Conservation (phyloP, 2,113 vertebrate species). For the Chroicocephalus ridibundus region DNA sequence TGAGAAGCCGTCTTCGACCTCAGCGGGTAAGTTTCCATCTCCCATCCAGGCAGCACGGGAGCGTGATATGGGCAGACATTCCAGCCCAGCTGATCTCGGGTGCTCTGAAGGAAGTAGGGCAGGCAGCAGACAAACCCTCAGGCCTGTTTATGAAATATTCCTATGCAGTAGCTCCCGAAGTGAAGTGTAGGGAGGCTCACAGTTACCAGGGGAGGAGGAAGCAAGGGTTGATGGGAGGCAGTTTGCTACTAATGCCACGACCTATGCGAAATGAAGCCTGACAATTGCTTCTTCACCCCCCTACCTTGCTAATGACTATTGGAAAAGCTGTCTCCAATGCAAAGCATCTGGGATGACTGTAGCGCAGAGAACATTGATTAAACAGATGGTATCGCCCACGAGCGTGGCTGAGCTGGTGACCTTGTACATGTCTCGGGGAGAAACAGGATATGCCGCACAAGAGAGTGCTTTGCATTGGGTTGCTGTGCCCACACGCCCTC, state of each 20-base stretch:
- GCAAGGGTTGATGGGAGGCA: neutral
- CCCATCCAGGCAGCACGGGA: neutral
- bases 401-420: rapidly evolving
- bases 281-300: neutral
- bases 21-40: neutral
- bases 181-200: neutral
- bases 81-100: neutral
- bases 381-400: neutral
- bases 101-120: conserved; percentile 30
- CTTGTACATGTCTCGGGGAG: neutral
- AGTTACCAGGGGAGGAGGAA: neutral
- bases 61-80: neutral
- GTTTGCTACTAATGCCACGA: neutral
- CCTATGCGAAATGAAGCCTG: neutral
- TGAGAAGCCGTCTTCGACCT: neutral
- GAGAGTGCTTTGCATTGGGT: neutral
- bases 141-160: conserved; percentile 16
- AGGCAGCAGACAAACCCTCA: conserved; percentile 46
- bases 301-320: neutral
- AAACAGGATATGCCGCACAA: conserved; percentile 9
- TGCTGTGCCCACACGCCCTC: neutral
- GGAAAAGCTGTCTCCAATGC: neutral
- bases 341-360: neutral
- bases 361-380: neutral
- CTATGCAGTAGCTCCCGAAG: neutral